These are phyloP conservation scores for Cheilosia impressa DNA, from an alignment of 2,888 invertebrate genomes.

Conservation along the genomic window DNA sequence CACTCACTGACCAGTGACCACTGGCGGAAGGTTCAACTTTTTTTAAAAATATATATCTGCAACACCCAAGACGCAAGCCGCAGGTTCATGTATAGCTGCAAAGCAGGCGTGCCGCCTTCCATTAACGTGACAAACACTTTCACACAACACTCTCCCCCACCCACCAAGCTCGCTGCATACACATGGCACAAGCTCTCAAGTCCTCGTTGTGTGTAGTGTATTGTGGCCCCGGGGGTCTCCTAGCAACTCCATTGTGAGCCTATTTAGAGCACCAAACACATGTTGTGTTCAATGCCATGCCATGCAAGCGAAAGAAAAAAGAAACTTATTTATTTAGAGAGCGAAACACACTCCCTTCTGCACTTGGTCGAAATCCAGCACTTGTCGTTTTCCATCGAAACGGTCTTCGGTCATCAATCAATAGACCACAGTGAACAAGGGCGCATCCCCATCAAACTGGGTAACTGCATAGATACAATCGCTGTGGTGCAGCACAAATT, in stretches of 20 bases:
- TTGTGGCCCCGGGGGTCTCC: conserved; percentile 46
- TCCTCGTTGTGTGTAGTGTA: conserved; percentile 20
- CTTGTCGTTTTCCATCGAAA: conserved; percentile 11
- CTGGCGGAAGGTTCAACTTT: conserved; percentile 42
- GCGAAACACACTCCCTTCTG: conserved; percentile 21
- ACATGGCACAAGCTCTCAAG: neutral
- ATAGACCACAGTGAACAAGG: conserved; percentile 43
- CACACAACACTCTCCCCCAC: neutral
- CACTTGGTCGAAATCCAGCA: conserved; percentile 59
- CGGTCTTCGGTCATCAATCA: conserved; percentile 47
- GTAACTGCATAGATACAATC: conserved; percentile 87
- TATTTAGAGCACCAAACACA: conserved; percentile 52
- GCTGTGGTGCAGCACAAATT: conserved; percentile 84
- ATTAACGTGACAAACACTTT: conserved; percentile 60
- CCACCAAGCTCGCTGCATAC: neutral
- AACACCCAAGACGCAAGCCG: conserved; percentile 19
- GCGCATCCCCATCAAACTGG: conserved; percentile 84
- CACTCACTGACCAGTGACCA: conserved; percentile 29
- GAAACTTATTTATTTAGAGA: conserved; percentile 44
- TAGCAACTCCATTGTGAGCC: conserved; percentile 50
- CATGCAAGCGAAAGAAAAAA: conserved; percentile 38
- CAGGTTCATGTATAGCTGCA: neutral
- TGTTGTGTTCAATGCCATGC: conserved; percentile 50
- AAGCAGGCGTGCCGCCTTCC: neutral
- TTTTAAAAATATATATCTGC: conserved; percentile 29